A percentile compares a stretch with the other conserved stretches of the same genome.
phyloP scores from a whole-genome alignment of 1,140 invertebrate species.

The Caerostris darwini region DNA sequence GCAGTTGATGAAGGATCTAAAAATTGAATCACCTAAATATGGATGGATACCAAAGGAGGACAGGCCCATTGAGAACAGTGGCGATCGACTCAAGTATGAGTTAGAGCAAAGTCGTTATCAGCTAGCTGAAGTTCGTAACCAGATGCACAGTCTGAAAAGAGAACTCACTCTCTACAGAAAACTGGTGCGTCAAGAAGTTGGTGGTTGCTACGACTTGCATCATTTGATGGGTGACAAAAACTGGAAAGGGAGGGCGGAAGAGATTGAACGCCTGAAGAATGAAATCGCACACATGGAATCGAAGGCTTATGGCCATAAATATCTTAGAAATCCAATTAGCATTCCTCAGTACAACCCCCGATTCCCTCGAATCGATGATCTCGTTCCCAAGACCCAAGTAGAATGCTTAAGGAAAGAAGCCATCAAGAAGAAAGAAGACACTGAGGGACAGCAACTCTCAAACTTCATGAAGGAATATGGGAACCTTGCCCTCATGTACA shows the following conservation, averaged over 20 bases:
- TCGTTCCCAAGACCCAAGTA: constrained; percentile 23
- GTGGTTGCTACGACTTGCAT: background rate
- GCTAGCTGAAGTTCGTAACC: constrained; percentile 50
- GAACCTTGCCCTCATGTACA: constrained; percentile 44
- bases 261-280: constrained; percentile 46
- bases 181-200: constrained; percentile 27
- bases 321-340: constrained; percentile 36
- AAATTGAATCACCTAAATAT: background rate
- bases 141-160: constrained; percentile 52
- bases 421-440: background rate
- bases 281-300: constrained; percentile 57
- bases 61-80: background rate
- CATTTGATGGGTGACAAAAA: background rate
- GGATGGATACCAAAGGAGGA: background rate
- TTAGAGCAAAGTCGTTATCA: constrained; percentile 57
- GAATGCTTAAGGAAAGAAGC: constrained; percentile 37
- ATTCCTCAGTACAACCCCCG: constrained; percentile 47
- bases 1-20: constrained; percentile 6
- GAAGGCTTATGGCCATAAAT: constrained; percentile 58
- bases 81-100: constrained; percentile 14
- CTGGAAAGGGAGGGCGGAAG: constrained; percentile 55
- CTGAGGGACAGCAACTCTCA: background rate
- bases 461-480: constrained; percentile 48
- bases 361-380: constrained; percentile 36
- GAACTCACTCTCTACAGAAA: constrained; percentile 12